A percentile compares a stretch with the other conserved stretches of the same genome.
phyloP scores from a whole-genome alignment of 2,888 invertebrate species.

The Koerneria pararmatus region DNA sequence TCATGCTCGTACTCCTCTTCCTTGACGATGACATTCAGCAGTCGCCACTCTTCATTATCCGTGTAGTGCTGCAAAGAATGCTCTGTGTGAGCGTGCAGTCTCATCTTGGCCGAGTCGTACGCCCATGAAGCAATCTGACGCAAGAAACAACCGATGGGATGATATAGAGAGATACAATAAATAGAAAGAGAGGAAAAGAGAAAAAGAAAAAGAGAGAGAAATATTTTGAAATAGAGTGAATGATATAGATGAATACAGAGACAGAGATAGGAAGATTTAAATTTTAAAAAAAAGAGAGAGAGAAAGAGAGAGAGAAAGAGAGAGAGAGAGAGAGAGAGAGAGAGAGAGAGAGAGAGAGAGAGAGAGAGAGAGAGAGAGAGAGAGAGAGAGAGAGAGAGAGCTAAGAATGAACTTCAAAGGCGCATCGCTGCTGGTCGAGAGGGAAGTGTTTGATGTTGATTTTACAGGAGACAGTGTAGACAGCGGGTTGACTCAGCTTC shows the following conservation, averaged over 20 bases:
- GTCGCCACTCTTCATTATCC: slow-evolving; percentile 51
- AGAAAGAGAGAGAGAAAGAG: not conserved
- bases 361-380: not conserved
- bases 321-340: not conserved
- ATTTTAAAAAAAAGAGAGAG: not conserved
- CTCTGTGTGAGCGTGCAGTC: slow-evolving; percentile 46
- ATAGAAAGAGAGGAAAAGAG: too few relatives aligned
- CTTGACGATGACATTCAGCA: slow-evolving; percentile 40
- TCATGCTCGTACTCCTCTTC: slow-evolving; percentile 52
- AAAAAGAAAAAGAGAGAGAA: too few relatives aligned
- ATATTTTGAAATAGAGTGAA: too few relatives aligned
- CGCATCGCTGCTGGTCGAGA: slow-evolving; percentile 47
- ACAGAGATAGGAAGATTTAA: too few relatives aligned
- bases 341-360: slow-evolving; percentile 2
- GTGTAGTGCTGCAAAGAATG: slow-evolving; percentile 52
- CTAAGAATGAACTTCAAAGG: slow-evolving; percentile 43
- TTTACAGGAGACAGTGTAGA: slow-evolving; percentile 53
- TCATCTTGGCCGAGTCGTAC: slow-evolving; percentile 52
- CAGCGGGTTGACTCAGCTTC: slow-evolving; percentile 49
- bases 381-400: not conserved
- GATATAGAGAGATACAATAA: too few relatives aligned
- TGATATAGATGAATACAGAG: too few relatives aligned
- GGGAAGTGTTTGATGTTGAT: slow-evolving; percentile 26
- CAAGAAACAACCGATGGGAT: too few relatives aligned
- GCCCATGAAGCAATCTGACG: slow-evolving; percentile 58